Conservation (phyloP, 2,888 invertebrate genomes). For the Agapetus fuscipes region DNA sequence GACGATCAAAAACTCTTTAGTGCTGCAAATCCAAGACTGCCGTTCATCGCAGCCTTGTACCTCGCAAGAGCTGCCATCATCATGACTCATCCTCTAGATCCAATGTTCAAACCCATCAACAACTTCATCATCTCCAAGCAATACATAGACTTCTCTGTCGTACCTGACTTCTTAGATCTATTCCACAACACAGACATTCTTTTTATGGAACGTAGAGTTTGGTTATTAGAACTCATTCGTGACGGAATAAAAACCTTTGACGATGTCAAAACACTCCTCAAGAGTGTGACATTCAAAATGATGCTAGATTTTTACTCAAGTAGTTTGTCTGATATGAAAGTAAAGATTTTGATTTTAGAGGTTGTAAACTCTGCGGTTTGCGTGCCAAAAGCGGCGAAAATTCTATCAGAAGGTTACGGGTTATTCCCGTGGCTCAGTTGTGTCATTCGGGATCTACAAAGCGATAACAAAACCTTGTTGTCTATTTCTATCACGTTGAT, state of each 20-base stretch:
- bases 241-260: constrained; percentile 67
- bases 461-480: constrained; percentile 23
- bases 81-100: constrained; percentile 63
- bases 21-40: constrained; percentile 39
- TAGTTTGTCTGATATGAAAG: constrained; percentile 49
- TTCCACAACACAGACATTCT: constrained; percentile 71
- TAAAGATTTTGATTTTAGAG: constrained; percentile 56
- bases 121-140: constrained; percentile 71
- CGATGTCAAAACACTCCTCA: constrained; percentile 65
- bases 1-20: constrained; percentile 22
- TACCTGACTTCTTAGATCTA: constrained; percentile 83
- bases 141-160: constrained; percentile 60
- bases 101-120: constrained; percentile 69
- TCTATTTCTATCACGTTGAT: constrained; percentile 24
- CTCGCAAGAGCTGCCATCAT: constrained; percentile 61
- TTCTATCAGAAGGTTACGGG: constrained; percentile 58
- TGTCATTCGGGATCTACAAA: constrained; percentile 25
- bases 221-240: constrained; percentile 67
- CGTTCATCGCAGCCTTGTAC: constrained; percentile 56
- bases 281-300: constrained; percentile 67
- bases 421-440: constrained; percentile 59
- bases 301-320: constrained; percentile 62
- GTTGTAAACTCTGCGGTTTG: constrained; percentile 52
- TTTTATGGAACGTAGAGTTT: constrained; percentile 56
- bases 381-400: constrained; percentile 53